phyloP scores from a whole-genome alignment of 2,797 vertebrate genomes.

The Anniella stebbinsi region DNA sequence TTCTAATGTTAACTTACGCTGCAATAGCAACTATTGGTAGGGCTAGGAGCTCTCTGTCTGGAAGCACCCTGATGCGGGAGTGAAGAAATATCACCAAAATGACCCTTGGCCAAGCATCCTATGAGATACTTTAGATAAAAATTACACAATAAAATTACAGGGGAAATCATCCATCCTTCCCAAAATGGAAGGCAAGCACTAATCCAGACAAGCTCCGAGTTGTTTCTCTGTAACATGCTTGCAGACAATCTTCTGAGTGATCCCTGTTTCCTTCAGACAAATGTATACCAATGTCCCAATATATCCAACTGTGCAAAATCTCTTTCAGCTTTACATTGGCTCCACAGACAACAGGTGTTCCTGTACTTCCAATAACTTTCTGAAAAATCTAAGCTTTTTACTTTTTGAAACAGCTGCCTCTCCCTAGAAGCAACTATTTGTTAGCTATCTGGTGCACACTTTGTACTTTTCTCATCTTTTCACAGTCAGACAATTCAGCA shows the following conservation, averaged over 20 bases:
- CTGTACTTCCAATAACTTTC: conserved; percentile 5
- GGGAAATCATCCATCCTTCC: not conserved
- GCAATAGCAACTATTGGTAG: not conserved
- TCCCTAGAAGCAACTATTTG: conserved; percentile 59
- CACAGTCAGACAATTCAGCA: not conserved
- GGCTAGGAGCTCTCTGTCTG: not conserved
- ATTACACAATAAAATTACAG: not conserved
- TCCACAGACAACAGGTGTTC: not conserved
- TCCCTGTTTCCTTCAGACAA: not conserved
- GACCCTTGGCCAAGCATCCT: not conserved
- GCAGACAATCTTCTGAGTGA: not conserved
- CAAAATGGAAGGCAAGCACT: not conserved
- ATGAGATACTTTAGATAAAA: not conserved
- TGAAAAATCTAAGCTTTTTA: not conserved
- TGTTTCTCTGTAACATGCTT: not conserved
- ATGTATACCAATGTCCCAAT: not conserved
- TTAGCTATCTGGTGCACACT: conserved; percentile 14
- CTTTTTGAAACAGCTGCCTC: conserved; percentile 43
- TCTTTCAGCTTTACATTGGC: not conserved
- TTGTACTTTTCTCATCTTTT: conserved; percentile 18
- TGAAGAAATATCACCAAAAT: not conserved
- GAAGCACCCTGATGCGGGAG: not conserved
- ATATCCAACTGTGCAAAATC: not conserved
- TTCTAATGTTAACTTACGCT: not conserved
- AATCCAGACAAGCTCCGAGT: not conserved